Percentiles rank a stretch among this genome's conserved stretches.
These are phyloP conservation scores for Mionectes macconnelli DNA, from an alignment of 2,113 vertebrate genomes.

Conservation along the genomic window DNA sequence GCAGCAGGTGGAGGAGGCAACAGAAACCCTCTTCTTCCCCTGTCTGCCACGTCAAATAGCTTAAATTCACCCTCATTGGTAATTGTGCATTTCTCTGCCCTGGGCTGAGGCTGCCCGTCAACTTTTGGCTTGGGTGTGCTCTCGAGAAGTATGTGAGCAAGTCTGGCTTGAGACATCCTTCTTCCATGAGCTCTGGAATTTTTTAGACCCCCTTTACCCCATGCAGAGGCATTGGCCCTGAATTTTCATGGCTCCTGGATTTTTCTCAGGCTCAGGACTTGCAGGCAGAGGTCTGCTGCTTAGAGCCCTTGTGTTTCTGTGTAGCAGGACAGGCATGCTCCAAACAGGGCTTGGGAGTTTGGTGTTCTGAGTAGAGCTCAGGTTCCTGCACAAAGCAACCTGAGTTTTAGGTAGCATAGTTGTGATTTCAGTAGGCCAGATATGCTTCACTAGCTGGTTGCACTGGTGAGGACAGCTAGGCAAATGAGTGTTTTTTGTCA, in stretches of 20 bases:
- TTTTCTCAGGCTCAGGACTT: neutral
- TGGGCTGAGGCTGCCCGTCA: neutral
- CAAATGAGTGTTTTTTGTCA: conserved; percentile 22
- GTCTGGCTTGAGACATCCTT: neutral
- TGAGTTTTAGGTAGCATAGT: neutral
- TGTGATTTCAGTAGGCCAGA: neutral
- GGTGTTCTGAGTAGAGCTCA: neutral
- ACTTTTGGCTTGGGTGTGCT: neutral
- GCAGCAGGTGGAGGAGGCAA: neutral
- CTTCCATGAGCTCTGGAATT: neutral
- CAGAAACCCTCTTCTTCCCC: neutral
- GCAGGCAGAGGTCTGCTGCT: neutral
- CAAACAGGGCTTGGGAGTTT: neutral
- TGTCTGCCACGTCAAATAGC: too few relatives aligned
- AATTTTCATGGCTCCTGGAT: neutral
- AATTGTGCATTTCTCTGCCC: neutral
- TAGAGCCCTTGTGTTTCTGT: neutral
- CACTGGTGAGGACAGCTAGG: neutral
- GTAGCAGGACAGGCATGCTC: neutral
- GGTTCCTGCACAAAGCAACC: neutral
- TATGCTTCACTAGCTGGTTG: neutral
- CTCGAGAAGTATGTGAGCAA: neutral
- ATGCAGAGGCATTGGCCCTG: accelerated
- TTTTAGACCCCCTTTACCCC: neutral
- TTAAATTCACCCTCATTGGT: neutral